Evolutionary conservation across 2,113 vertebrate genomes (phyloP).

Genomic region (Martes martes): DNA sequence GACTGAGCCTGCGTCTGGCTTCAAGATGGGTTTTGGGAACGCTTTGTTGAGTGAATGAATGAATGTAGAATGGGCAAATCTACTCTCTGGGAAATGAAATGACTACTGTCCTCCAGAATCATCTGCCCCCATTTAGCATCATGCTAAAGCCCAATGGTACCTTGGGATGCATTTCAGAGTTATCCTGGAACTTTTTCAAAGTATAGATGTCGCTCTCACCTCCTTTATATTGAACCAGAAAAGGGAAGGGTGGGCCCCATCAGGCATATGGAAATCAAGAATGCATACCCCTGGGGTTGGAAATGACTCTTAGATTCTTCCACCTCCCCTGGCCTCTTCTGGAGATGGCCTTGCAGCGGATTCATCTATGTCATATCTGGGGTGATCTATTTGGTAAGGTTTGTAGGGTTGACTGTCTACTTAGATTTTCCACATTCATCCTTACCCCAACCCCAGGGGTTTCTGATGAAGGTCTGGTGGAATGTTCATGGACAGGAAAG

Average conservation of each 20-base stretch:
- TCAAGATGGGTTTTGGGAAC: neutral
- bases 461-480: neutral
- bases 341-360: neutral
- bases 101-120: too few species aligned
- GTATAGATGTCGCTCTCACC: neutral
- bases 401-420: neutral
- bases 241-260: neutral
- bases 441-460: neutral
- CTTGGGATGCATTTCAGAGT: neutral
- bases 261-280: neutral
- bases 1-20: neutral
- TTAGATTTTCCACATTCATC: neutral
- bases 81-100: neutral
- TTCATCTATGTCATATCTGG: neutral
- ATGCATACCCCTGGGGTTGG: too few species aligned
- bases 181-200: neutral
- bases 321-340: neutral
- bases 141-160: neutral
- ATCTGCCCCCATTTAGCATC: neutral
- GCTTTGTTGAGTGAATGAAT: neutral
- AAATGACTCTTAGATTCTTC: neutral
- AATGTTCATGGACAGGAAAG: neutral
- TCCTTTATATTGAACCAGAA: neutral
- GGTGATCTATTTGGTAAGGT: neutral
- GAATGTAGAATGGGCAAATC: neutral